Evolutionary conservation across 2,113 vertebrate genomes (phyloP), one percentile per base, ranked within the genome.

Genomic region (Oostethus manadensis): DNA sequence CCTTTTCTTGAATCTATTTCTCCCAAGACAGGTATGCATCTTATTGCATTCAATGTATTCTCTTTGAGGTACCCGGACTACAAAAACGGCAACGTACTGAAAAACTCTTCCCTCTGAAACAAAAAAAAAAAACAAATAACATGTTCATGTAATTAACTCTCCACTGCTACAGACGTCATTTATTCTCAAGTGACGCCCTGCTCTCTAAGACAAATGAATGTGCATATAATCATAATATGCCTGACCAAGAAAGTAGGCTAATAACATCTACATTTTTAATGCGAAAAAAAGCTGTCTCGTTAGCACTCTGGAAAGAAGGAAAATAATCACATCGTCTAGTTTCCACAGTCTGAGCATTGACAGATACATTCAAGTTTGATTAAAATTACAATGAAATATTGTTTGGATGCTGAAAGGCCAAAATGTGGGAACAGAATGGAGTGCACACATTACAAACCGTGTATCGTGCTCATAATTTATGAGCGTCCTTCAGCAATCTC

Each of bases 261-360:
- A 78, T 80, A 62, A 60, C 66, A 40, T 76, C 54, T 71, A 44
- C 66, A 78, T 75, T 79, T 80, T 75, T 79, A 75, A 82, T 79
- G 69, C 53, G 10, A 13, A 18, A 47, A 46, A 55, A 64, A 60
- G 47, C 44, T 33, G 43, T 56, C 62, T 70, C 48, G 46, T 77
- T 69, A 62, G 21, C 49, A 17, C 7, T 49, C 50, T 29, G 42
- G 29, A 22, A 50, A 51, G 46, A 58, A 56, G 51, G 51, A 62
- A 43, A 57, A 62, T 17, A 68, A 63, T 57, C 20, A 62, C 20
- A 3, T 15, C 33, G 33, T 55, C 46, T 46, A 29, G 11, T 70
- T 71, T 71, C 60, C 55, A 49, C 54, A 55, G 55, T 54, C 51
- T 51, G 4, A 7, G 40, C 23, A 20, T 29, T 38, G 40, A 56